Evolutionary conservation across 2,797 vertebrate species (phyloP), one percentile per base, ranked within the genome.

Genomic region (Pempheris klunzingeri): DNA sequence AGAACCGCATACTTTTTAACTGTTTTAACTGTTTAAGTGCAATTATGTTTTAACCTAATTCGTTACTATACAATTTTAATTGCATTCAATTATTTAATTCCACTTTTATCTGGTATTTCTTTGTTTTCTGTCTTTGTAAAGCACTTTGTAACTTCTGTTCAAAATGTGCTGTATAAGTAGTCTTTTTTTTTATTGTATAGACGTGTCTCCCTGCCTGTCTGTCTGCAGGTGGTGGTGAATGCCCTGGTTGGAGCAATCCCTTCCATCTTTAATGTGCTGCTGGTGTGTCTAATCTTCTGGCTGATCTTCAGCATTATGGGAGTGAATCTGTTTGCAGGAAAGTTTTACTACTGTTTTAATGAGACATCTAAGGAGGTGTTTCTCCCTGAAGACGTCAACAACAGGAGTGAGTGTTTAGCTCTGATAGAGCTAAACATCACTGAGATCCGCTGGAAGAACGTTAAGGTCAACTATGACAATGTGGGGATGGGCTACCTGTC

Each of bases 271-370:
- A 98, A 98, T 0, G 98, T 99, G 50, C 89, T 99, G 73, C 90
- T 99, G 2, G 97, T 98, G 60, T 99, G 98, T 91, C 93, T 99
- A 64, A 98, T 98, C 89, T 98, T 99, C 93, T 99, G 98, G 97
- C 92, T 99, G 62, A 98, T 99, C 91, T 99, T 99, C 94, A 97
- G 97, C 88, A 98, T 99, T 84, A 98, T 98, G 97, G 98, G 98
- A 0, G 98, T 99, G 61, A 98, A 98, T 83, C 85, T 99, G 69
- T 99, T 99, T 8, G 97, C 97, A 0, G 98, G 98, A 50, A 99
- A 98, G 92, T 99, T 96, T 91, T 96, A 95, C 87, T 90, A 93
- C 26, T 99, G 98, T 54, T 64, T 95, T 55, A 99, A 99, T 62
- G 92, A 91, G 66, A 98, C 98, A 7, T 91, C 96, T 0, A 94